Base-by-base conservation (phyloP, 2,888 invertebrate species). In the Diaphora mendica region DNA sequence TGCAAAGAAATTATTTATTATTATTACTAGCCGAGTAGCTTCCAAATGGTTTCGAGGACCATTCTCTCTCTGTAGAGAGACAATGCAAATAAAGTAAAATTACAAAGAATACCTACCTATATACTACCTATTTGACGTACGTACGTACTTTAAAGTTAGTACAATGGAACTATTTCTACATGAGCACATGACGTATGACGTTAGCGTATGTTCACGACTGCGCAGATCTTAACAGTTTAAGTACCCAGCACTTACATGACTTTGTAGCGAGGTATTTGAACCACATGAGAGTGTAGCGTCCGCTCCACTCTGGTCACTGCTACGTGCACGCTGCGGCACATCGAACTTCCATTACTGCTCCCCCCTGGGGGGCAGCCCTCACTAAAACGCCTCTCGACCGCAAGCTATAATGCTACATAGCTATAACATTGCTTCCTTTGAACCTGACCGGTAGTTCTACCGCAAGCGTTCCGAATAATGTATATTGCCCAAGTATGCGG, bases 341-440 rank as follows among this genome's bases (percentile, higher is more conserved):
- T 71, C 66, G 73, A 73, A 83, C 79, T 79, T 72, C 65, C 83
- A 79, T 81, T 81, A 77, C 64, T 39, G 55, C 42, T 71, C 73
- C 72, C 70, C 68, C 73, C 72, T 68, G 69, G 77, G 73, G 72
- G 69, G 69, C 68, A 68, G 68, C 66, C 69, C 42, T 48, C 51
- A 62, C 77, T 62, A 59, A 48, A 30, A 35, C 64, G 44, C 74
- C 78, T 69, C 30, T 44, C 44, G 30, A 65, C 23, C 30, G 67
- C 67, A 64, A 35, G 71, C 67, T 42, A n/a, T 68, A n/a, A 42
- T 20, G 44, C 30, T 20, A 33, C 59, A 65, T 67, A 66, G 39
- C 30, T 30, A 15, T 62, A 70, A 39, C 72, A 82, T 68, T 66
- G 65, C 76, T 68, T 39, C 48, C 59, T 39, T 30, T 23, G 30